Evolutionary conservation across 92 coral and sea anemone species (phyloP).

Genomic region (Palythoa grandis): DNA sequence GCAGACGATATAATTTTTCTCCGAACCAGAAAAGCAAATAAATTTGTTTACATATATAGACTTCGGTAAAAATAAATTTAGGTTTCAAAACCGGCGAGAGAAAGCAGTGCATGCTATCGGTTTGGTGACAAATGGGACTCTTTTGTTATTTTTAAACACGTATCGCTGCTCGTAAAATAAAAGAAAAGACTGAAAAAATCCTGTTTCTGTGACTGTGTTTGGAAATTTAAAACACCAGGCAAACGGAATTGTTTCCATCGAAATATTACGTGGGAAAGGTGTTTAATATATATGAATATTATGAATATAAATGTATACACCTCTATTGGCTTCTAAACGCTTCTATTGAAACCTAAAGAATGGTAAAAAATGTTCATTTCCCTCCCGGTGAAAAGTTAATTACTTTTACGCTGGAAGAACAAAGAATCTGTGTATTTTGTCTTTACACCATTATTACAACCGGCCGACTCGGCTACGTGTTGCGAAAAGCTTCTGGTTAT

Average conservation of each 20-base stretch:
- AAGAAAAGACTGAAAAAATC: not conserved
- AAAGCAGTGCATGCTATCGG: not conserved
- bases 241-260: not conserved
- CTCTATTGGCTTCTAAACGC: not conserved
- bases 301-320: not conserved
- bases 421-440: not conserved
- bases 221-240: not conserved
- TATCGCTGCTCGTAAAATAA: not conserved
- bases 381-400: conserved; percentile 1
- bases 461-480: not conserved
- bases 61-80: not conserved
- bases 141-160: not conserved
- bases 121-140: not conserved
- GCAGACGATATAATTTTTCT: not conserved
- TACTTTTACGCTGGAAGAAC: not conserved
- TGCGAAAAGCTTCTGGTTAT: not conserved
- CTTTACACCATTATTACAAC: not conserved
- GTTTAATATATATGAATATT: not conserved
- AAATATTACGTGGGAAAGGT: not conserved
- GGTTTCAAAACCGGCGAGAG: not conserved
- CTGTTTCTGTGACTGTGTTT: not conserved
- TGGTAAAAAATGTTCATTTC: not conserved
- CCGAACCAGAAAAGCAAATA: not conserved
- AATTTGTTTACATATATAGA: not conserved
- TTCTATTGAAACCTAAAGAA: not conserved